Evolutionary conservation across 2,113 vertebrate species (phyloP).

Genomic region (Kryptolebias marmoratus): DNA sequence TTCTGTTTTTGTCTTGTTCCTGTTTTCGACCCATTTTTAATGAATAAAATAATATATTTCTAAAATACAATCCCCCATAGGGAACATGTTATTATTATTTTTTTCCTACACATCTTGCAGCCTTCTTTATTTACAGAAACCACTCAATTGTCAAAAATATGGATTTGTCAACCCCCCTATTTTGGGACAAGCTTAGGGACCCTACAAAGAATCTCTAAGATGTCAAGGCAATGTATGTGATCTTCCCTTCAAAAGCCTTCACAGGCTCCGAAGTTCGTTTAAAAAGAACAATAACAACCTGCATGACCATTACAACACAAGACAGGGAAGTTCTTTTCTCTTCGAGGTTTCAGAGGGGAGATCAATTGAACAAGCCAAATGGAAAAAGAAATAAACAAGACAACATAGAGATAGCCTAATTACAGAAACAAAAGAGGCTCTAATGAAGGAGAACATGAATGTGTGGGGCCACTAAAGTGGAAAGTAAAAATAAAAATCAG

Average conservation of each 20-base stretch:
- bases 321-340: constrained; percentile 65
- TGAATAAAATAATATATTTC: constrained; percentile 98
- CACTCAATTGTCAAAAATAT: constrained; percentile 97
- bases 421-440: constrained; percentile 45
- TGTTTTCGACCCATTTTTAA: constrained; percentile 96
- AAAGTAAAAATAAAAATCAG: constrained; percentile 53
- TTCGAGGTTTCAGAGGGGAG: constrained; percentile 54
- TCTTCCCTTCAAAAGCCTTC: constrained; percentile 85
- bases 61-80: constrained; percentile 98
- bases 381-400: constrained; percentile 44
- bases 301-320: constrained; percentile 85
- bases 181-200: constrained; percentile 93
- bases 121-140: constrained; percentile 97
- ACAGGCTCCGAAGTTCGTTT: constrained; percentile 85
- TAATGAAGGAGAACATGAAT: constrained; percentile 39
- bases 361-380: constrained; percentile 70
- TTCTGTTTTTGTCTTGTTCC: constrained; percentile 96
- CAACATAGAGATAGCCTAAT: constrained; percentile 45
- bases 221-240: constrained; percentile 97
- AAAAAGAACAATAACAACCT: constrained; percentile 88
- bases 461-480: constrained; percentile 40
- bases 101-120: constrained; percentile 87
- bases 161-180: constrained; percentile 94
- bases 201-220: constrained; percentile 89
- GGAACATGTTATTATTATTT: constrained; percentile 89